These are phyloP conservation scores for Stictonetta naevosa DNA, from an alignment of 2,113 vertebrate genomes.

Conservation along the genomic window DNA sequence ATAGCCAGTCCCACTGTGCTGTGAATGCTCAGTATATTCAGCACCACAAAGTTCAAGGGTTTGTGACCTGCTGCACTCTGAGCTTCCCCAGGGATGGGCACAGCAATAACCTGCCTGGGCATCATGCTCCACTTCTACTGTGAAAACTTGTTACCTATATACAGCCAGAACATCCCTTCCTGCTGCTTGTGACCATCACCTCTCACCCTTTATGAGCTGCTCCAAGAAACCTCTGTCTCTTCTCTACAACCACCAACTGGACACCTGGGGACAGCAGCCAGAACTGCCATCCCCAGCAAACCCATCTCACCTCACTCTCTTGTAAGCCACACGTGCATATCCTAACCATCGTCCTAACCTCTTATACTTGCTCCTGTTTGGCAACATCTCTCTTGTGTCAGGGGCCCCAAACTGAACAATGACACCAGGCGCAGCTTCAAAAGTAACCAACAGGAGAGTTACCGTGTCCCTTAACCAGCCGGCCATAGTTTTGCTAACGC, in stretches of 20 bases:
- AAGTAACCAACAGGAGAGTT: rapidly evolving
- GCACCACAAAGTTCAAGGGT: background rate
- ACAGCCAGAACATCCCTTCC: background rate
- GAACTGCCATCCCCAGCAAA: background rate
- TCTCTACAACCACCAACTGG: background rate
- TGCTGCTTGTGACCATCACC: background rate
- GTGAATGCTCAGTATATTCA: background rate
- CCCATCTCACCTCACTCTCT: too few species aligned
- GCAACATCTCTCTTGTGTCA: rapidly evolving
- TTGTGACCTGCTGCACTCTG: background rate
- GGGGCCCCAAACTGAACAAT: background rate
- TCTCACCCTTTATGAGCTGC: background rate
- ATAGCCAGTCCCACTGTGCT: background rate
- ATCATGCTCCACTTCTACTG: background rate
- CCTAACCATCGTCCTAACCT: background rate
- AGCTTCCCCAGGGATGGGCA: background rate
- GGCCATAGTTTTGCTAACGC: rapidly evolving
- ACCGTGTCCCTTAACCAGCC: rapidly evolving
- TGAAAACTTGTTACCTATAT: background rate
- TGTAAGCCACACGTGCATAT: rapidly evolving
- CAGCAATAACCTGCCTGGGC: background rate
- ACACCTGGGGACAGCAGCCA: background rate
- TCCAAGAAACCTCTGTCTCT: background rate
- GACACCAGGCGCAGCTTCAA: background rate
- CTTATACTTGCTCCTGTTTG: background rate